phyloP scores from a whole-genome alignment of 2,888 invertebrate species.

The Prosopocoilus inquinatus region DNA sequence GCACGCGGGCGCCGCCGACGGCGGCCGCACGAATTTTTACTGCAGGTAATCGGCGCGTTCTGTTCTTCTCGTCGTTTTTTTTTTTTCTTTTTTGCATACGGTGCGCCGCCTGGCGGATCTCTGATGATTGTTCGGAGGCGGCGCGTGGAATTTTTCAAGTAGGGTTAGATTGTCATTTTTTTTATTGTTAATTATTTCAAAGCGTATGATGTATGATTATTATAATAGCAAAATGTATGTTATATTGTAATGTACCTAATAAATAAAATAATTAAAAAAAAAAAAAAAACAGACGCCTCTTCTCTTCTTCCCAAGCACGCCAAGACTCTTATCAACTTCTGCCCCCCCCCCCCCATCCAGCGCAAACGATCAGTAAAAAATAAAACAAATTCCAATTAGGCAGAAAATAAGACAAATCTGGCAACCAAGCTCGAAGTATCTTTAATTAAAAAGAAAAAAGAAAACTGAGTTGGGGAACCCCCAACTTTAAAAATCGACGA shows the following conservation, averaged over 20 bases:
- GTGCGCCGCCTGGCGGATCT: background rate
- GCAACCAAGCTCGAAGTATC: too few species aligned
- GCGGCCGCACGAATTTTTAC: conserved; percentile 8
- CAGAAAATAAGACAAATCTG: too few species aligned
- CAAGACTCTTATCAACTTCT: too few species aligned
- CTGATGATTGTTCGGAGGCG: background rate
- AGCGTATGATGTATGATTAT: conserved; percentile 47
- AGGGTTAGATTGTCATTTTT: conserved; percentile 45
- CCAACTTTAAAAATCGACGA: too few species aligned
- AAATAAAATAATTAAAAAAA: conserved; percentile 32
- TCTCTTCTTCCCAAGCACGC: background rate
- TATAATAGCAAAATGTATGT: conserved; percentile 45
- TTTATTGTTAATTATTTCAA: conserved; percentile 30
- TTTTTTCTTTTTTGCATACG: background rate
- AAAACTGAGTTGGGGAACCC: too few species aligned
- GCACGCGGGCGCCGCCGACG: conserved; percentile 9
- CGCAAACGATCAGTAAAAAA: too few species aligned
- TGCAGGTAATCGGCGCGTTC: background rate
- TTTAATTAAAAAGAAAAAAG: too few species aligned
- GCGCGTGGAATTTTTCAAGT: conserved; percentile 31
- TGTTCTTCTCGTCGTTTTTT: background rate
- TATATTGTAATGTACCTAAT: conserved; percentile 51
- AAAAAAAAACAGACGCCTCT: background rate
- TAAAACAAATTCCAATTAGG: too few species aligned
- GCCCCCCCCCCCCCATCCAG: too few species aligned